Evolutionary conservation across 2,888 invertebrate species (phyloP), one percentile per base, ranked within the genome.

Genomic region (Amitus sp.): DNA sequence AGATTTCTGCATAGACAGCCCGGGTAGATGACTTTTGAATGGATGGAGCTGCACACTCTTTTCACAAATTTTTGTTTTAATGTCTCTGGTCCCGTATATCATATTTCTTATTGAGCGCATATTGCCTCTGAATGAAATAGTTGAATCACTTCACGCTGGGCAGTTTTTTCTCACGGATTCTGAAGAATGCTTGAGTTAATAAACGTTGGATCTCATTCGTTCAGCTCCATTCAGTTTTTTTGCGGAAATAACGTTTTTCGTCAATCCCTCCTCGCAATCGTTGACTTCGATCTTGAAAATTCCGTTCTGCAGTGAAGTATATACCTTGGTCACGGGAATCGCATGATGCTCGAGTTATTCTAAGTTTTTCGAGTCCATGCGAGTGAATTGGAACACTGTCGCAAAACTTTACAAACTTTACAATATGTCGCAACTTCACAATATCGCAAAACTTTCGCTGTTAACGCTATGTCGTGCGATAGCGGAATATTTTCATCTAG

Each of bases 41-140:
- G 50, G 27, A 27, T 19, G 27, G n/a, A 53, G 1, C 20, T 55
- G 47, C n/a, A 53, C 12, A 13, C 33, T 23, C 23, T 59, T 50
- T 17, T 54, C 54, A 2, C 28, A n/a, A 37, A 53, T 53, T 54
- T 54, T 46, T 30, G 49, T 20, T 9, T 49, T 48, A 0, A 49
- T 40, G 1, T 53, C 50, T 34, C 46, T 48, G 1, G 53, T 30
- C 3, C 52, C 59, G 19, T 49, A 45, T 2, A 59, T 15, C 12
- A 27, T 39, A 3, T 13, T 4, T 15, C 52, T 53, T 27, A 48
- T 45, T 15, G 12, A 2, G 20, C 28, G 30, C 4, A 58, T 58
- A 12, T 47, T 27, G 7, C 33, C 52, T 47, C 52, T 52, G 15
- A 37, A 37, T 13, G 15, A 10, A 13, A 15, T 6, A 37, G 12